Evolutionary conservation across 2,888 invertebrate species (phyloP).

Genomic region (Diaprepes abbreviatus): DNA sequence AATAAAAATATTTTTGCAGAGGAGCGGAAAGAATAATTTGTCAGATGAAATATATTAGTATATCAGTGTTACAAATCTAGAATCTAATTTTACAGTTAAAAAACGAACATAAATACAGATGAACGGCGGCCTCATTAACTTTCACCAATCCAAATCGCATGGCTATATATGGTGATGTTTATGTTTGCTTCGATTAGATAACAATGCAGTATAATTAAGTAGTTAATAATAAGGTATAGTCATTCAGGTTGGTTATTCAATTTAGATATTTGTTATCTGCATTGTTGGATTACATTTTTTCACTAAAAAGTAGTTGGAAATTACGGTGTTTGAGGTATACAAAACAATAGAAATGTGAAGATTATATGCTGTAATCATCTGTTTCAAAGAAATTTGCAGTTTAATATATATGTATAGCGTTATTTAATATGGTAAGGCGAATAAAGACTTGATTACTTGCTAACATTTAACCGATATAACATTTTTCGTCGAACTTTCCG

Average conservation of each 20-base stretch:
- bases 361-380: no score
- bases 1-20: not conserved
- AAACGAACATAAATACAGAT: not conserved
- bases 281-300: constrained; percentile 2
- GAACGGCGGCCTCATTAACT: constrained; percentile 12
- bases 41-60: not conserved
- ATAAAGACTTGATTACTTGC: no score
- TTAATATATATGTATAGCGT: no score
- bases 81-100: constrained; percentile 6
- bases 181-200: constrained; percentile 33
- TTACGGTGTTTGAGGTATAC: no score
- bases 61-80: constrained; percentile 15
- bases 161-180: constrained; percentile 30
- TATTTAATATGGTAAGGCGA: no score
- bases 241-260: not conserved
- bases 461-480: no score
- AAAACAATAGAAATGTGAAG: no score
- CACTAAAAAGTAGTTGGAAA: no score
- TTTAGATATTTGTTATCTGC: not conserved
- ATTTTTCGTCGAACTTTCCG: no score
- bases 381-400: no score
- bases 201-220: constrained; percentile 21
- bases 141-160: constrained; percentile 28
- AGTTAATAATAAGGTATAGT: not conserved
- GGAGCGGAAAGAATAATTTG: not conserved